Evolutionary conservation across 2,797 vertebrate species (phyloP).

Genomic region (Dipus sagitta): DNA sequence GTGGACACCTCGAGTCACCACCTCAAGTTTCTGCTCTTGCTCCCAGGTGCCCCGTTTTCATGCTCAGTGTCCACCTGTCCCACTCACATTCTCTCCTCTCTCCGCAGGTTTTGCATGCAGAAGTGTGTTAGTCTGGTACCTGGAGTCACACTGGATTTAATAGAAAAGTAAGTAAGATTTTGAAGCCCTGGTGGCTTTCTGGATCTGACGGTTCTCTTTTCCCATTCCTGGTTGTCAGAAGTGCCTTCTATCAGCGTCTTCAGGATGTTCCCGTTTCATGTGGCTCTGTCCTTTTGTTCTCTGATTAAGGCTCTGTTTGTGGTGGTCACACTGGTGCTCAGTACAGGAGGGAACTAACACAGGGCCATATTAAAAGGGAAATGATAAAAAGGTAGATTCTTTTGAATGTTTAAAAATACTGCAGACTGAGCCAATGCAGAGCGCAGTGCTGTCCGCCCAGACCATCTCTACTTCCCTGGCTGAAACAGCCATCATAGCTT

Average conservation of each 20-base stretch:
- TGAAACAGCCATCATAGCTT: rapidly evolving
- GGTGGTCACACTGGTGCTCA: neutral
- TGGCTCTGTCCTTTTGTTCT: neutral
- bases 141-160: conserved; percentile 98
- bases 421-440: neutral
- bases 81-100: conserved; percentile 71
- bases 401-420: neutral
- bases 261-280: neutral
- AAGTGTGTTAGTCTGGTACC: conserved; percentile 98
- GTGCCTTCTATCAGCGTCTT: neutral
- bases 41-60: neutral
- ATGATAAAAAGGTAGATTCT: neutral
- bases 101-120: conserved; percentile 98
- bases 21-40: neutral
- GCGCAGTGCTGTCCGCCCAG: neutral
- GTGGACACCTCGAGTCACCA: rapidly evolving
- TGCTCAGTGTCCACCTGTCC: neutral
- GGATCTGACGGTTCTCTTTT: neutral
- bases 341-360: neutral
- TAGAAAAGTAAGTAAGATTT: conserved; percentile 95
- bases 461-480: neutral
- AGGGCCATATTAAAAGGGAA: neutral
- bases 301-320: neutral
- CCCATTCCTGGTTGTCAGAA: neutral
- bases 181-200: rapidly evolving